These are phyloP conservation scores for Drosophila sturtevanti DNA, from an alignment of 1,140 invertebrate species.

Conservation along the genomic window DNA sequence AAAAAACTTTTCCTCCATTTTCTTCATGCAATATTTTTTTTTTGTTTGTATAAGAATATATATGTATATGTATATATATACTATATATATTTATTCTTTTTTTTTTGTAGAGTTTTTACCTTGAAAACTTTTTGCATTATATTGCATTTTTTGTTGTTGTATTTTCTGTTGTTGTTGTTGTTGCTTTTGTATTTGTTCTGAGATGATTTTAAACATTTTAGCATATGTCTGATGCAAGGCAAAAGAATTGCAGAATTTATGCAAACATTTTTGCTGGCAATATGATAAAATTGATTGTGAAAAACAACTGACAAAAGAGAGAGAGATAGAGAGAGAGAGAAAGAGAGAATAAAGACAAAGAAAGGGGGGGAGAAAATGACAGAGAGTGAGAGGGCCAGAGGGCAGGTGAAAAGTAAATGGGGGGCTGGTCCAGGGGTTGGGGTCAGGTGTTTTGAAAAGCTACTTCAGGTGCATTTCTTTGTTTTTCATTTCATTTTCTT, in stretches of 20 bases:
- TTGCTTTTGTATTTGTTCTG: not conserved
- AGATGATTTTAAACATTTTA: constrained; percentile 64
- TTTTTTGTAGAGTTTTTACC: constrained; percentile 29
- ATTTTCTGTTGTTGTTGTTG: not conserved
- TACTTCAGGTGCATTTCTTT: not conserved
- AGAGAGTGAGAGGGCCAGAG: constrained; percentile 31
- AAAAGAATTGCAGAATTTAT: constrained; percentile 56
- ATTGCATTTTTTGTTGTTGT: constrained; percentile 55
- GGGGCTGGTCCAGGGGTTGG: not conserved
- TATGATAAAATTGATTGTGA: constrained; percentile 72
- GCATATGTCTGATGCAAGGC: constrained; percentile 59
- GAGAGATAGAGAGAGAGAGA: not conserved
- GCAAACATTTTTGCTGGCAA: constrained; percentile 71
- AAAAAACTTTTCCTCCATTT: constrained; percentile 19
- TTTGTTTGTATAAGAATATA: too few relatives aligned
- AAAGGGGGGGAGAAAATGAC: not conserved
- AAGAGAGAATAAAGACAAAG: not conserved
- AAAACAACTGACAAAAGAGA: constrained; percentile 27
- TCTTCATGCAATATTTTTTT: not conserved
- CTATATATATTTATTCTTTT: not conserved
- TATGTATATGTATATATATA: not conserved
- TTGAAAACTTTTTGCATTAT: constrained; percentile 62
- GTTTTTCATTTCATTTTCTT: constrained; percentile 1
- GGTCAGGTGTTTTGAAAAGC: not conserved
- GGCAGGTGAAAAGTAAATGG: constrained; percentile 3